Evolutionary conservation across 2,888 invertebrate species (phyloP), one percentile per base, ranked within the genome.

Genomic region (Heliconius cydno): DNA sequence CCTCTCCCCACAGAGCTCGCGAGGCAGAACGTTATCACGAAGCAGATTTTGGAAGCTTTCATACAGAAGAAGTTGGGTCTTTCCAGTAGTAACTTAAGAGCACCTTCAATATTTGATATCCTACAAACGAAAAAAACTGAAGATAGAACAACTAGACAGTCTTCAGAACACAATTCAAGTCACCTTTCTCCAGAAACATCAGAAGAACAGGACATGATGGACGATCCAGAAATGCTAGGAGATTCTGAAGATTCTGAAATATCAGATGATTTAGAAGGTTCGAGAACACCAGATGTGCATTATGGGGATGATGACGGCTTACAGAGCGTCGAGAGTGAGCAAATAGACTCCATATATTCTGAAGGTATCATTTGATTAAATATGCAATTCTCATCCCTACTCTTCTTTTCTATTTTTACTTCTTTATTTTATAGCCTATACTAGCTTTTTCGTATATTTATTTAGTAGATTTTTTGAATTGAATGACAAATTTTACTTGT

Each of bases 21-120:
- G 86, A 94, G 97, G 83, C 97, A 97, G 95, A 97, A 97, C 94
- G 96, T 96, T 90, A 97, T 97, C 90, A 97, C 97, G 57, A 96
- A 97, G 91, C 97, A 97, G 94, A 97, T 97, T 84, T 95, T 97
- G 84, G 96, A 97, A 87, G 97, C 97, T 81, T 97, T 96, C 87
- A 93, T 97, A 83, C 97, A 97, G 90, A 96, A 97, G 88, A 96
- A 96, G 68, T 89, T 97, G 70, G 97, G 97, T 78, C 95, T 97
- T 6, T 93, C 95, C 84, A 93, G 88, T 87, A 88, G 88, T 84
- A 85, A 90, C 85, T 87, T 96, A 68, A 92, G 91, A 79, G 93
- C 94, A 1, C 97, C 97, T 4, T 96, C 96, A 1, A 95, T 97
- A 63, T 95, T 96, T 82, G 97, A 97, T 81, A 97, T 97, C 81